Conservation (phyloP, 2,797 vertebrate genomes). For the Zenarchopterus dispar region DNA sequence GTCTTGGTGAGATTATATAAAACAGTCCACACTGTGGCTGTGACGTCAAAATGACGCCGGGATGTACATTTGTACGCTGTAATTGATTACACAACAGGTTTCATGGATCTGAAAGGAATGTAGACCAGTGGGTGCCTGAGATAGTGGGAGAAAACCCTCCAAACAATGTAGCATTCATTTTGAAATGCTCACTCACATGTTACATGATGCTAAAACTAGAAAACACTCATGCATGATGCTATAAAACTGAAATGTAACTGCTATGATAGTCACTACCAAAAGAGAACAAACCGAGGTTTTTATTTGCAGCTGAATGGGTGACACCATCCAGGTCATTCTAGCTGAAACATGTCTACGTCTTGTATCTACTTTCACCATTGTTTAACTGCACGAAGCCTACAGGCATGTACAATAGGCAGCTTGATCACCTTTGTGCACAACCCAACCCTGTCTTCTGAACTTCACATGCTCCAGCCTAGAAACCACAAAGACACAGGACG, state of each 20-base stretch:
- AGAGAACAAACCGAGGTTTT: background rate
- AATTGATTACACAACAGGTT: background rate
- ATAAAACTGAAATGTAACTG: background rate
- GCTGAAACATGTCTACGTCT: conserved; percentile 9
- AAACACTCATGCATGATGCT: no score
- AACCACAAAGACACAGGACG: background rate
- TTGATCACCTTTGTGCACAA: conserved; percentile 12
- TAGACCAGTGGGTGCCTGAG: background rate
- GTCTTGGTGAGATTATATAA: background rate
- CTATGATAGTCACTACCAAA: background rate
- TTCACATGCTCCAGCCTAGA: background rate
- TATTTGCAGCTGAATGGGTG: background rate
- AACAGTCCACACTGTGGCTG: background rate
- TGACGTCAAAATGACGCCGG: background rate
- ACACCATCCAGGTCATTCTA: conserved; percentile 1
- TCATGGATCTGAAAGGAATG: background rate
- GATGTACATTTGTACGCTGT: background rate
- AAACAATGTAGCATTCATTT: background rate
- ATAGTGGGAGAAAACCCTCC: background rate
- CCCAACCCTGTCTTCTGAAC: conserved; percentile 9
- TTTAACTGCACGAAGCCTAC: background rate
- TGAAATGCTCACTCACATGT: no score
- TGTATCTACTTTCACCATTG: background rate
- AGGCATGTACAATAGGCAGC: background rate
- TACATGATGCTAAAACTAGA: no score